Percentiles rank a stretch among this genome's conserved stretches.
Conservation (phyloP, 64 coral and sea anemone species). For the Pocillopora damicornis region DNA sequence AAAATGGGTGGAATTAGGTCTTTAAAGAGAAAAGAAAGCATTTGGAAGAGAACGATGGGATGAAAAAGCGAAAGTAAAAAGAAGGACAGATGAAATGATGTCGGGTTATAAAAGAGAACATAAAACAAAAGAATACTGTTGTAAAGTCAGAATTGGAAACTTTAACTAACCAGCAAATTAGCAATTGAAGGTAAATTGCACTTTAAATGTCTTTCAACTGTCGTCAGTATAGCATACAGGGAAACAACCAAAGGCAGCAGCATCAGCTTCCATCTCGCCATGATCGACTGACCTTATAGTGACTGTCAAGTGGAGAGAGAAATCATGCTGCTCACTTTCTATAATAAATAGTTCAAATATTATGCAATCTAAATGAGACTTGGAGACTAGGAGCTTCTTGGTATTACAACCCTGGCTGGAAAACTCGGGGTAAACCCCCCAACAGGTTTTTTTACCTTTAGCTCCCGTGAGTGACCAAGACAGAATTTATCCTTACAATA, state of each 20-base stretch:
- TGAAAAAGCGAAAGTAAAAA: not conserved
- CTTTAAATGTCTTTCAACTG: not conserved
- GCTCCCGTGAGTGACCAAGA: no score
- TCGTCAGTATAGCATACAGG: not conserved
- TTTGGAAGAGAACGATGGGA: not conserved
- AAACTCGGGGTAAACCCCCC: no score
- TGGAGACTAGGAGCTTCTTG: no score
- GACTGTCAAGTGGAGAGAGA: not conserved
- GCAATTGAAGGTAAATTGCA: not conserved
- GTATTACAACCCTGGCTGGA: no score
- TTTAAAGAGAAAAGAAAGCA: not conserved
- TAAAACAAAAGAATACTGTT: not conserved
- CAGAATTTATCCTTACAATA: no score
- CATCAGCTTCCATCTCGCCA: not conserved
- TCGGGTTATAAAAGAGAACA: not conserved
- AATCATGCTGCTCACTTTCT: not conserved
- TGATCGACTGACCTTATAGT: not conserved
- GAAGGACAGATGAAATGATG: no score
- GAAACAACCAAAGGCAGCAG: not conserved
- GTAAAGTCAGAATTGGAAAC: not conserved
- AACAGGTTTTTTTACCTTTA: no score
- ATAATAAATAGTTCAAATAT: no score
- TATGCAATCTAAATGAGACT: no score
- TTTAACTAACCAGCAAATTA: slow-evolving; percentile 13
- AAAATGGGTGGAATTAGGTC: not conserved